Evolutionary conservation across 2,797 vertebrate genomes (phyloP), one percentile per base, ranked within the genome.

Genomic region (Ara ararauna): DNA sequence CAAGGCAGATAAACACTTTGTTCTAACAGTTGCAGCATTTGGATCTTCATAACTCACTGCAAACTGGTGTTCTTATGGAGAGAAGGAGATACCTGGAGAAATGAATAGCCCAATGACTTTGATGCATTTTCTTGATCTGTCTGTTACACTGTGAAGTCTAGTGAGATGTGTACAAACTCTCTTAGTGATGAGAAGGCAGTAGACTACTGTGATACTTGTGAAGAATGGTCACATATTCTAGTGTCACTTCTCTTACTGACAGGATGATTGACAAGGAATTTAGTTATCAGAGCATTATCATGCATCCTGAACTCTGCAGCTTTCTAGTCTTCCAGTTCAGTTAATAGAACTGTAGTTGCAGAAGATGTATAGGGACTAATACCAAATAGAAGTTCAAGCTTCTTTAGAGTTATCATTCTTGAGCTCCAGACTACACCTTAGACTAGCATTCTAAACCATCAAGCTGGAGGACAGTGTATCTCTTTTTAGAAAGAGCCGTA

Each of bases 121-220:
- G 48, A 81, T 94, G 60, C 9, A 87, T 94, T 92, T 84, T 79
- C 74, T 75, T 32, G 36, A 75, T 94, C 58, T 89, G 40, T 81
- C 50, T 93, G 27, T 62, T 81, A 18, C 1, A 3, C 74, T 73
- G 1, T 84, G 26, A 84, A 87, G 32, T 88, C 32, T 70, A 54
- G 34, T 70, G 62, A 88, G 50, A 26, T 72, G n/a, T 50, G 11
- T 81, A 88, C 72, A 92, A 48, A 85, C 47, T 82, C 27, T 71
- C 19, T 73, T 76, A 79, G 47, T 82, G 86, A 94, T 51, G 83
- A 67, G 73, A 94, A 74, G 60, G 68, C 92, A 90, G 60, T 38
- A 94, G 72, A 66, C 67, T 85, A 77, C 73, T 1, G 20, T 78
- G 61, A 29, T 94, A 65, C 44, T 85, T 47, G 45, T 91, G 78